These are phyloP conservation scores for Corvus cornix DNA, from an alignment of 2,113 vertebrate genomes.

Conservation along the genomic window DNA sequence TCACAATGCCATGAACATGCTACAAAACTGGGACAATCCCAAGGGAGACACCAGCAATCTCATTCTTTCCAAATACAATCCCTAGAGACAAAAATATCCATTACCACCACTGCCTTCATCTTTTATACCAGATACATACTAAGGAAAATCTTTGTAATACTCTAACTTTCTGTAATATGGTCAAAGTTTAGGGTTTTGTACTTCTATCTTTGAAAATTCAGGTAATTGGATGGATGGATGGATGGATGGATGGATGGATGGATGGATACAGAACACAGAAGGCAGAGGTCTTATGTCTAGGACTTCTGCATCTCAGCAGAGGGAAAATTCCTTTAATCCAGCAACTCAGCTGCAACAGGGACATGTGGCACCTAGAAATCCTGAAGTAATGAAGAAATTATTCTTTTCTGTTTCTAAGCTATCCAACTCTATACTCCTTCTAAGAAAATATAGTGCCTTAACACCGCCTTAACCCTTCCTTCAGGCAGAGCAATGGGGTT, in stretches of 20 bases:
- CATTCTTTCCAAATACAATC: neutral
- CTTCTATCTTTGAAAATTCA: neutral
- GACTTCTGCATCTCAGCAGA: neutral
- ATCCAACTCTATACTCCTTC: neutral
- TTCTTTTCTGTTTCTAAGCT: neutral
- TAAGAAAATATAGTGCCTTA: neutral
- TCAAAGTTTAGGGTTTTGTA: neutral
- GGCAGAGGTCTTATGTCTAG: neutral
- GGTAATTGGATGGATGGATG: neutral
- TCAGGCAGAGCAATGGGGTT: neutral
- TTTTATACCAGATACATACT: neutral
- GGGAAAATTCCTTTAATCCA: fast-evolving
- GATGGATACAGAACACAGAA: neutral
- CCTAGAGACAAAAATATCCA: neutral
- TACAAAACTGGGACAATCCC: neutral
- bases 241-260: neutral
- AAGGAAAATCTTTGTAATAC: neutral
- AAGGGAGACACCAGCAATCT: neutral
- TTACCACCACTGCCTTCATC: neutral
- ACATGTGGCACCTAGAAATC: neutral
- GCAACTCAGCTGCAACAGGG: neutral
- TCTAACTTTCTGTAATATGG: neutral
- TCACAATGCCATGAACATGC: neutral
- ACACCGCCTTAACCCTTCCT: neutral
- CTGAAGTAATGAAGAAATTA: neutral